Percentiles rank a stretch among this genome's conserved stretches.
These are phyloP conservation scores for Tympanoctomys barrerae DNA, from an alignment of 2,797 vertebrate genomes.

Conservation along the genomic window DNA sequence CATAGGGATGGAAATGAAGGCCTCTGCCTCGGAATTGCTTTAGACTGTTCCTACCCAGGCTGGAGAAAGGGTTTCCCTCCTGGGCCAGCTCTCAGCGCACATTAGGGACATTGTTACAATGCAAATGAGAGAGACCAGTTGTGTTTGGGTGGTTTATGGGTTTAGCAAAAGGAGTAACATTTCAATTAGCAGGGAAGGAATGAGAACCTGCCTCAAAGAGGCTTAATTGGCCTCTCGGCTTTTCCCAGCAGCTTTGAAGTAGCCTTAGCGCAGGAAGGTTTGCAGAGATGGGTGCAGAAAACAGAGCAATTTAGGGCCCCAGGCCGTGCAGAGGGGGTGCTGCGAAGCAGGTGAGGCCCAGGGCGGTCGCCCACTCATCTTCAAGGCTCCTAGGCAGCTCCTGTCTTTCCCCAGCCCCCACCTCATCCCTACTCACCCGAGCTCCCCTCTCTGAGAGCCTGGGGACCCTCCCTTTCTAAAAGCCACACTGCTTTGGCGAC, in stretches of 20 bases:
- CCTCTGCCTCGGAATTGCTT: slow-evolving; percentile 86
- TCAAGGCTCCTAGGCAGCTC: neutral
- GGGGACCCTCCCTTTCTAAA: neutral
- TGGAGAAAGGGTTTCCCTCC: slow-evolving; percentile 88
- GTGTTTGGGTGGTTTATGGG: slow-evolving; percentile 85
- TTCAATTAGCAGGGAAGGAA: slow-evolving; percentile 87
- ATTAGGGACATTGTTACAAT: slow-evolving; percentile 88
- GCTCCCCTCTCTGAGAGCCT: neutral
- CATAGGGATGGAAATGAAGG: slow-evolving; percentile 92
- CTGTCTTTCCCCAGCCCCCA: neutral
- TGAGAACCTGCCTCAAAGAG: slow-evolving; percentile 88
- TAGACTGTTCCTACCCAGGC: slow-evolving; percentile 80
- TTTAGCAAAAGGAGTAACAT: slow-evolving; percentile 89
- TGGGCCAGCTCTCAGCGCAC: slow-evolving; percentile 85
- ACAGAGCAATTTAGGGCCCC: neutral
- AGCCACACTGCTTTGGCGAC: neutral
- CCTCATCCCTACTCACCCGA: neutral
- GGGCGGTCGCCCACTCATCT: rapidly evolving
- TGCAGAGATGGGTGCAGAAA: slow-evolving; percentile 66
- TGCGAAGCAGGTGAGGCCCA: neutral
- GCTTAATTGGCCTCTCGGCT: slow-evolving; percentile 87
- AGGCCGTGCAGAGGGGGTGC: slow-evolving; percentile 1
- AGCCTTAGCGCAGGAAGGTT: slow-evolving; percentile 71
- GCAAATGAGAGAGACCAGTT: slow-evolving; percentile 85
- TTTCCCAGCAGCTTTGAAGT: slow-evolving; percentile 87